Evolutionary conservation across 1,140 invertebrate genomes (phyloP).

Genomic region (Arctopsyche grandis): DNA sequence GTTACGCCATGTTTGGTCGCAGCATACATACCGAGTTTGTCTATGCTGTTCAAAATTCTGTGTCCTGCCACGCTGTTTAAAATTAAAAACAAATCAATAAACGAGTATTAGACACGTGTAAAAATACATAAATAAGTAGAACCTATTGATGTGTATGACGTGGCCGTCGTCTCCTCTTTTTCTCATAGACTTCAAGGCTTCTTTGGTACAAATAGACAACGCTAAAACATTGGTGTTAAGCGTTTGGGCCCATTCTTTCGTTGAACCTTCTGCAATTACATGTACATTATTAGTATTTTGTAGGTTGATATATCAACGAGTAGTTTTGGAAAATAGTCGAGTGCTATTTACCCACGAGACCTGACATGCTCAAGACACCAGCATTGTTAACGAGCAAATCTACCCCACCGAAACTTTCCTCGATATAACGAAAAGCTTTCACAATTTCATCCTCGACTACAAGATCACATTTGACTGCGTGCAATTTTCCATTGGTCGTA

Average conservation of each 20-base stretch:
- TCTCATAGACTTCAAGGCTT: slow-evolving; percentile 70
- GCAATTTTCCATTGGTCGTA: slow-evolving; percentile 52
- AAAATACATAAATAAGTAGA: no score
- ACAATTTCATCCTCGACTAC: slow-evolving; percentile 70
- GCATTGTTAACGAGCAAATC: slow-evolving; percentile 77
- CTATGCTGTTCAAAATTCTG: slow-evolving; percentile 53
- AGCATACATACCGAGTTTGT: slow-evolving; percentile 59
- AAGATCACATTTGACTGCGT: slow-evolving; percentile 68
- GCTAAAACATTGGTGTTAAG: slow-evolving; percentile 72
- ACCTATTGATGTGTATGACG: slow-evolving; percentile 74
- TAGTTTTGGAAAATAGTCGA: background rate
- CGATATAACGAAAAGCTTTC: slow-evolving; percentile 70
- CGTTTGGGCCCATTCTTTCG: slow-evolving; percentile 55
- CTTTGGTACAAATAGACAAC: slow-evolving; percentile 66
- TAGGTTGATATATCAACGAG: background rate
- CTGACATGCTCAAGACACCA: slow-evolving; percentile 53
- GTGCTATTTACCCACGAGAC: slow-evolving; percentile 13
- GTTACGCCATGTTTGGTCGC: slow-evolving; percentile 72
- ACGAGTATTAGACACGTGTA: no score
- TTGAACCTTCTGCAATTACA: slow-evolving; percentile 25
- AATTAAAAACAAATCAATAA: no score
- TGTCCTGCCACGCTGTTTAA: slow-evolving; percentile 61
- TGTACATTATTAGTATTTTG: background rate
- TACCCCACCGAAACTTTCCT: slow-evolving; percentile 68
- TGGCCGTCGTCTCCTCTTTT: slow-evolving; percentile 71